Evolutionary conservation across 1,140 invertebrate species (phyloP), one percentile per base, ranked within the genome.

Genomic region (Microplitis mediator): DNA sequence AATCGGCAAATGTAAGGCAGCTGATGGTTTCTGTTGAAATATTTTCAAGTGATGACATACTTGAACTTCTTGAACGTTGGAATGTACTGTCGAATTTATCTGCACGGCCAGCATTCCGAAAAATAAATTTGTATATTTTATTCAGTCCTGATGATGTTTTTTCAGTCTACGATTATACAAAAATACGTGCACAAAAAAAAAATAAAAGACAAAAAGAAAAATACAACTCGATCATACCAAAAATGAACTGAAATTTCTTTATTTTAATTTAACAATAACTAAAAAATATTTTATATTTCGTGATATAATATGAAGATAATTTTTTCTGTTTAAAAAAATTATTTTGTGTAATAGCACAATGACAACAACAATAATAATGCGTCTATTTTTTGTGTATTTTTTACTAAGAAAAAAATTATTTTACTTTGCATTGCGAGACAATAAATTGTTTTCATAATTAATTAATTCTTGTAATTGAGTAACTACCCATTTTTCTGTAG

Each of bases 51-150:
- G 96, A 98, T 76, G 96, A 97, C 93, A 98, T 97, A 88, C 95
- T 97, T 84, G 96, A 98, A 86, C 96, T 97, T 81, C 97, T 91
- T 78, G 97, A 98, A 85, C 96, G 91, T 82, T 96, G 97, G 89
- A 98, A 98, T 78, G 95, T 95, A 85, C 92, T 96, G 89, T 98
- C 97, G 89, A 96, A 91, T 91, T 97, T 97, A 90, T 98, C 97
- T 98, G 91, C 89, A 82, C 91, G 91, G 87, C 92, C 91, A 90
- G 90, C 91, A 89, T 84, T 88, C 82, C 83, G 75, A 84, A 84
- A 85, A 84, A 77, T 76, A 82, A 80, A 85, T 78, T 64, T 76
- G 76, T 81, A 80, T 77, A 84, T 68, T 71, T 70, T 67, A 60
- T 35, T 64, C 54, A 69, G 32, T 66, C 69, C 62, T 45, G 61